Conservation (phyloP, 1,140 invertebrate genomes). For the Campoletis sonorensis region DNA sequence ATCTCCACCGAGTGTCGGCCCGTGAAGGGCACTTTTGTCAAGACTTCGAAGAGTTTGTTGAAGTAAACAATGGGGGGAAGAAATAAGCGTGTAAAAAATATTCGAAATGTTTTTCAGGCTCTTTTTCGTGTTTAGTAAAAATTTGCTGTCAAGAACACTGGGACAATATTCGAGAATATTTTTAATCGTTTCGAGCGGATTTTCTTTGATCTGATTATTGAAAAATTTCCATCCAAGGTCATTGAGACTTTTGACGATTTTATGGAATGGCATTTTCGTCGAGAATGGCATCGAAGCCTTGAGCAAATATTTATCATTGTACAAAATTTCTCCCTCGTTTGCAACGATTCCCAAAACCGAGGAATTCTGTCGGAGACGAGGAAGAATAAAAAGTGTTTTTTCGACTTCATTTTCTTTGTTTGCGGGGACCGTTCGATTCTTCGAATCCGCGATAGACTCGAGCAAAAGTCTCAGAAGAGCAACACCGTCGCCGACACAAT, state of each 20-base stretch:
- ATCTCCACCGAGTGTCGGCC: conserved; percentile 59
- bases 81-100: conserved; percentile 44
- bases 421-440: not conserved
- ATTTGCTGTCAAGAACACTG: conserved; percentile 33
- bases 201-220: not conserved
- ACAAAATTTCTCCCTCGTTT: conserved; percentile 35
- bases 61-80: conserved; percentile 52
- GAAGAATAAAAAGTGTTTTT: conserved; percentile 4
- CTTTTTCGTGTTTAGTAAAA: not conserved
- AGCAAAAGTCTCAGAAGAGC: conserved; percentile 75
- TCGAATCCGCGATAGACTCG: conserved; percentile 70
- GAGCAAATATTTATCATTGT: conserved; percentile 44
- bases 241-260: conserved; percentile 3
- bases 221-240: not conserved
- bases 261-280: not conserved
- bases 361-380: conserved; percentile 7
- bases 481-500: conserved; percentile 76
- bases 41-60: conserved; percentile 56
- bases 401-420: not conserved
- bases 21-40: conserved; percentile 63
- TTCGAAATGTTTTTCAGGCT: conserved; percentile 4
- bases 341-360: conserved; percentile 13
- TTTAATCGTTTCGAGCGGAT: conserved; percentile 17
- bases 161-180: not conserved
- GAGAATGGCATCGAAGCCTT: conserved; percentile 51